These are phyloP conservation scores for Elgaria multicarinata DNA, from an alignment of 2,113 vertebrate genomes.

Conservation along the genomic window DNA sequence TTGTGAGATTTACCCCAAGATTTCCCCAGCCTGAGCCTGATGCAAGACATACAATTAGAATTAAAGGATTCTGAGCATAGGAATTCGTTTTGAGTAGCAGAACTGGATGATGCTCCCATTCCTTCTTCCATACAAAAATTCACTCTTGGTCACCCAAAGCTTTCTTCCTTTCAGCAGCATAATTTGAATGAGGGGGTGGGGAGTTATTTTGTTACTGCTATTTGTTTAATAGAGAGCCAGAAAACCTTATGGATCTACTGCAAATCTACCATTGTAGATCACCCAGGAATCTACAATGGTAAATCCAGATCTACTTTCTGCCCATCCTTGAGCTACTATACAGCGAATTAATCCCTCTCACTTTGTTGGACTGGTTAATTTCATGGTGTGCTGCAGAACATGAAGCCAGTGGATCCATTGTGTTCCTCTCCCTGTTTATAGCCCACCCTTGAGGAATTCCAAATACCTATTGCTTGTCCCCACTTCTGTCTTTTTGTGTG, in stretches of 20 bases:
- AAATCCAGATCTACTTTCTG: neutral
- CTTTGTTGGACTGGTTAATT: neutral
- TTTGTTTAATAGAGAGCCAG: neutral
- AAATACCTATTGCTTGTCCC: neutral
- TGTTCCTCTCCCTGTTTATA: neutral
- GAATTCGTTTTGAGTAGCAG: neutral
- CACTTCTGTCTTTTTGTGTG: neutral
- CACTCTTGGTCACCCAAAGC: neutral
- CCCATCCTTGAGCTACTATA: neutral
- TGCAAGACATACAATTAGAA: neutral
- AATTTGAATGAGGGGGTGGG: neutral
- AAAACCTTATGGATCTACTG: neutral
- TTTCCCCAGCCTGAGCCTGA: neutral
- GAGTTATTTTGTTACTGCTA: neutral
- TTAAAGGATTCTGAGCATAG: neutral
- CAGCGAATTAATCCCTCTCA: neutral
- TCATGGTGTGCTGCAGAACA: neutral
- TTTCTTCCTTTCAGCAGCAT: neutral
- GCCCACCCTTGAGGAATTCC: neutral
- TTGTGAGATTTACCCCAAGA: neutral
- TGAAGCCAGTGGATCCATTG: neutral
- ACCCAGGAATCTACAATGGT: neutral
- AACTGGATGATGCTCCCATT: neutral
- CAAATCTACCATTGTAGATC: too few relatives aligned
- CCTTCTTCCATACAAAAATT: neutral